Evolutionary conservation across 2,113 vertebrate genomes (phyloP).

Genomic region (Neogobius melanostomus): DNA sequence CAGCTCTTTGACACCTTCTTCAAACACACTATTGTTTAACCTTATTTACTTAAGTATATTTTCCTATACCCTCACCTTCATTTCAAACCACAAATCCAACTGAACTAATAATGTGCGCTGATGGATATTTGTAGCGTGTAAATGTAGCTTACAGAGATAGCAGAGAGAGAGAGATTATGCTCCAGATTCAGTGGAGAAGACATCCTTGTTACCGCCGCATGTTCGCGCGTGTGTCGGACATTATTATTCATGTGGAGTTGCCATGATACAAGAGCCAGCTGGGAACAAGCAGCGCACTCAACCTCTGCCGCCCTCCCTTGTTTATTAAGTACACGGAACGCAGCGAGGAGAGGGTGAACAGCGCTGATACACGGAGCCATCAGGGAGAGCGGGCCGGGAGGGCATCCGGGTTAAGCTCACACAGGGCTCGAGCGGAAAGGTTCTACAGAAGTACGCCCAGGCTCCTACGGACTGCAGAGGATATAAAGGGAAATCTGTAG

Average conservation of each 20-base stretch:
- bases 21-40: too few relatives aligned
- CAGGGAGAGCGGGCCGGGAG: constrained; percentile 30
- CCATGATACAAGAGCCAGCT: constrained; percentile 72
- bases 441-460: constrained; percentile 30
- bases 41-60: too few relatives aligned
- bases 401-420: constrained; percentile 44
- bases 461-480: constrained; percentile 25
- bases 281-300: constrained; percentile 65
- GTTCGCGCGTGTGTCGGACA: constrained; percentile 51
- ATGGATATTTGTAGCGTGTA: constrained; percentile 29
- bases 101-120: constrained; percentile 35
- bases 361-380: constrained; percentile 40
- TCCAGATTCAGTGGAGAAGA: constrained; percentile 50
- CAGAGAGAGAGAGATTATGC: constrained; percentile 66
- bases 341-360: constrained; percentile 42
- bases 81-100: not conserved
- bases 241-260: constrained; percentile 77
- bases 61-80: too few relatives aligned
- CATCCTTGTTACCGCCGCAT: constrained; percentile 57
- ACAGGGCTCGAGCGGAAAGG: constrained; percentile 21
- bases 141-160: constrained; percentile 50
- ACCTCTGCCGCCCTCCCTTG: constrained; percentile 72
- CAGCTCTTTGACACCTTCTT: too few relatives aligned
- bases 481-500: not conserved
- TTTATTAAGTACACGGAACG: constrained; percentile 70